Evolutionary conservation across 2,113 vertebrate species (phyloP).

Genomic region (Machaerirhynchus nigripectus): DNA sequence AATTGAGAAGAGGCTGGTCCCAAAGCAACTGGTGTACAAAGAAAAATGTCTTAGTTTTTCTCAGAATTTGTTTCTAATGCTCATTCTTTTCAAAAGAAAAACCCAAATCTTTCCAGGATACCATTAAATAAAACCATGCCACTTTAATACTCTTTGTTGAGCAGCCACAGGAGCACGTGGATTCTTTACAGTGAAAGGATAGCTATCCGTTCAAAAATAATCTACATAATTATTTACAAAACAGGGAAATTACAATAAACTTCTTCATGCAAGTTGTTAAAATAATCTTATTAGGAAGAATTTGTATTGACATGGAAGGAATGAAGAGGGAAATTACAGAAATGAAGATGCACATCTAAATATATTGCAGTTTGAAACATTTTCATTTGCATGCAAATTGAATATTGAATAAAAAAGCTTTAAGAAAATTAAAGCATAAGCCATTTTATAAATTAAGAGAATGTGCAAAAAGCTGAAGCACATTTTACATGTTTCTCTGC

Average conservation of each 20-base stretch:
- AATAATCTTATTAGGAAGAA: slow-evolving; percentile 18
- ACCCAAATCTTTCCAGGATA: neutral
- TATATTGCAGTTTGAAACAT: neutral
- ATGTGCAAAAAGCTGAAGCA: neutral
- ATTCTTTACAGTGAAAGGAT: neutral
- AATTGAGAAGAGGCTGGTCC: neutral
- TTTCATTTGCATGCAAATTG: slow-evolving; percentile 52
- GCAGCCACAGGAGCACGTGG: neutral
- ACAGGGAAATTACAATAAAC: neutral
- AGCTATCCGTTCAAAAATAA: neutral
- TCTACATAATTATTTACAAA: slow-evolving; percentile 8
- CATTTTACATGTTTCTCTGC: neutral
- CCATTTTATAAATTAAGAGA: neutral
- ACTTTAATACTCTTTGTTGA: neutral
- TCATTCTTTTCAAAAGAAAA: neutral
- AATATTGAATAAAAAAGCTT: slow-evolving; percentile 38
- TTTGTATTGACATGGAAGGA: neutral
- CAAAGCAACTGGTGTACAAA: neutral
- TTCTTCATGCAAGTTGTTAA: neutral
- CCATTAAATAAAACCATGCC: neutral
- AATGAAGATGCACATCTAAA: slow-evolving; percentile 20
- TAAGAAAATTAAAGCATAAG: neutral
- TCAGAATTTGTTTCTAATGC: neutral
- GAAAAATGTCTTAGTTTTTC: neutral
- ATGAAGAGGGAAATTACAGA: slow-evolving; percentile 13